A percentile compares a stretch with the other conserved stretches of the same genome.
These are phyloP conservation scores for Saturnia pavonia DNA, from an alignment of 2,888 invertebrate species.

Conservation along the genomic window DNA sequence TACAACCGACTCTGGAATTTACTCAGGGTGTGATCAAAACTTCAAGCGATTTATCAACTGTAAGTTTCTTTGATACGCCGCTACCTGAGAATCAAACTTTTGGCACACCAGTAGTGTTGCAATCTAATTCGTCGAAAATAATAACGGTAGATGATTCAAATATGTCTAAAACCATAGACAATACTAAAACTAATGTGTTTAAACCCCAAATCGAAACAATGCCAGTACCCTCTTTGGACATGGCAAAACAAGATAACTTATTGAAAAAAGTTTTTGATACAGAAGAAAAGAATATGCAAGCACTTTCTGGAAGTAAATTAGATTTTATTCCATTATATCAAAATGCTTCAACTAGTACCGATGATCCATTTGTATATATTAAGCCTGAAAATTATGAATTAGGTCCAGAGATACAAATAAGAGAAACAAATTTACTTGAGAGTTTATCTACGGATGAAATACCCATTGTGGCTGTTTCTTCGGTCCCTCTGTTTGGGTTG, in stretches of 20 bases:
- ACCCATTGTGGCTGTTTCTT: conserved; percentile 42
- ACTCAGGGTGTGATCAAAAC: not conserved
- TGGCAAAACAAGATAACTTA: conserved; percentile 7
- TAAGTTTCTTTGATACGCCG: conserved; percentile 24
- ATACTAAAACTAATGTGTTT: not conserved
- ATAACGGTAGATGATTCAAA: not conserved
- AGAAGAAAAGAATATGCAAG: conserved; percentile 10
- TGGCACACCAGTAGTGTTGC: not conserved
- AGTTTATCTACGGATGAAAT: conserved; percentile 37
- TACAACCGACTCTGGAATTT: not conserved
- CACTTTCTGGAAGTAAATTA: not conserved
- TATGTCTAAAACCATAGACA: not conserved
- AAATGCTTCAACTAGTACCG: not conserved
- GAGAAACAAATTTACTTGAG: conserved; percentile 35
- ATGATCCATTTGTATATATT: conserved; percentile 1
- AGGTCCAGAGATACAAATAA: conserved; percentile 15
- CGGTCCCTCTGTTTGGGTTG: conserved; percentile 48
- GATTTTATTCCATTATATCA: not conserved
- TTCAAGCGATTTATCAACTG: conserved; percentile 20
- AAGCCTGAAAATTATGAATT: conserved; percentile 1
- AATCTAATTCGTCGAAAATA: not conserved
- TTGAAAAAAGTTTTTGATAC: conserved; percentile 10
- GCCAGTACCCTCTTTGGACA: not conserved
- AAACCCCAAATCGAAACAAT: not conserved
- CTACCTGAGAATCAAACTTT: not conserved